Base-by-base conservation (phyloP, 2,113 vertebrate species). In the Tragelaphus scriptus region DNA sequence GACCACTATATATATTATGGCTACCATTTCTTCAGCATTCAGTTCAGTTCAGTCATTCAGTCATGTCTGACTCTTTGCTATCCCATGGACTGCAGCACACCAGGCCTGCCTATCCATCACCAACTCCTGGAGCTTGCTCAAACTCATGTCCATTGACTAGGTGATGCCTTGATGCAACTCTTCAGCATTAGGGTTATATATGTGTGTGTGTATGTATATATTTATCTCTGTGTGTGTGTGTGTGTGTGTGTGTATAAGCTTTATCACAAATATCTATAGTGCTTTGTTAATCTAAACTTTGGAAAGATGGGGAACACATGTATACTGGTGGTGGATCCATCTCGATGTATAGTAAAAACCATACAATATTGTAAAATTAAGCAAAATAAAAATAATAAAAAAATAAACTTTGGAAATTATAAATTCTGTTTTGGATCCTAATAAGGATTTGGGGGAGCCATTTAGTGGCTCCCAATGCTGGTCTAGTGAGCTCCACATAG, bases 371-470 rank as follows among this genome's bases (percentile, higher is more conserved):
- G 40, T 40, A 40, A 40, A 40, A 4, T 40, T 40, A 40, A 40
- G 40, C 40, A 40, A 40, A 40, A 40, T 40, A 40, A 40, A 40
- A 40, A 40, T 4, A 40, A 40, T 40, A 40, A 40, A 40, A 40
- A 40, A 40, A 40, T 85, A 49, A 94, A 89, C 77, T 79, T 65
- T 56, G 26, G 77, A 89, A 53, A 85, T 40, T 51, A 91, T n/a
- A 58, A 84, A 65, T 95, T 92, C 30, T 92, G 11, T 92, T 77
- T 51, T 58, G 56, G 40, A 92, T 59, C 79, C 85, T 77, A 40
- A 25, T n/a, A 26, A 32, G 26, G 61, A 79, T 85, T 58, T 89
- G 7, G 5, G 19, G 40, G 19, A 92, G 65, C 36, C 19, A 84
- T 58, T 63, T 40, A 65, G 58, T 85, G 40, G 30, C 13, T 90